phyloP scores from a whole-genome alignment of 2,797 vertebrate genomes.

The Urocyon cinereoargenteus region DNA sequence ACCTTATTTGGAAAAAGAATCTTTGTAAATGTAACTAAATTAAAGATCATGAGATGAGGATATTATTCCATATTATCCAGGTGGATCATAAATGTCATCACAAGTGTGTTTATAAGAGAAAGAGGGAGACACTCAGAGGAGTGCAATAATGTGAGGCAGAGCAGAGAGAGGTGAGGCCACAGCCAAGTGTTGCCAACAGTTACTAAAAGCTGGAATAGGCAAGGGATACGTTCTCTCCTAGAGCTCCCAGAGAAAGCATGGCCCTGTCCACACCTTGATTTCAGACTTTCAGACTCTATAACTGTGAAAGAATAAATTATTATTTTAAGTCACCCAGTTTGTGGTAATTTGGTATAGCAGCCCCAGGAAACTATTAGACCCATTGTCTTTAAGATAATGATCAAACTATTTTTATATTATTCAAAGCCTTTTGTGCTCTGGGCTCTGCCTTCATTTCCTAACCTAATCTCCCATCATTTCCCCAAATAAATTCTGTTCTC shows the following conservation, averaged over 20 bases:
- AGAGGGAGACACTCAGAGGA: neutral
- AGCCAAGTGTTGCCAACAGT: neutral
- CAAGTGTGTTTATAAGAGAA: neutral
- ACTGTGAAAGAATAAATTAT: neutral
- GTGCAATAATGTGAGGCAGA: neutral
- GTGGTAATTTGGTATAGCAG: neutral
- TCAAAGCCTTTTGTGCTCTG: neutral
- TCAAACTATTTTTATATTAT: neutral
- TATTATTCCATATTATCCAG: neutral
- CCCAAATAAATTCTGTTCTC: neutral
- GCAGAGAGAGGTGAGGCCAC: neutral
- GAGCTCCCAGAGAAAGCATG: neutral
- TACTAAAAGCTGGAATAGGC: neutral
- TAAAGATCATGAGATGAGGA: neutral
- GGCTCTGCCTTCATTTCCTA: slow-evolving; percentile 11
- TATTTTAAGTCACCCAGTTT: neutral
- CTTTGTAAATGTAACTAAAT: neutral
- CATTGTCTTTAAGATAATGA: neutral
- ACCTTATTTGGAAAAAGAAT: neutral
- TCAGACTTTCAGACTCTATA: neutral
- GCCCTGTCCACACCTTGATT: neutral
- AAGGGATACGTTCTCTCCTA: neutral
- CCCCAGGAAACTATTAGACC: neutral
- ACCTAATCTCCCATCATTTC: neutral
- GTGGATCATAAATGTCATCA: neutral